A percentile compares a stretch with the other conserved stretches of the same genome.
phyloP scores from a whole-genome alignment of 2,888 invertebrate species.

The Platycheirus albimanus region DNA sequence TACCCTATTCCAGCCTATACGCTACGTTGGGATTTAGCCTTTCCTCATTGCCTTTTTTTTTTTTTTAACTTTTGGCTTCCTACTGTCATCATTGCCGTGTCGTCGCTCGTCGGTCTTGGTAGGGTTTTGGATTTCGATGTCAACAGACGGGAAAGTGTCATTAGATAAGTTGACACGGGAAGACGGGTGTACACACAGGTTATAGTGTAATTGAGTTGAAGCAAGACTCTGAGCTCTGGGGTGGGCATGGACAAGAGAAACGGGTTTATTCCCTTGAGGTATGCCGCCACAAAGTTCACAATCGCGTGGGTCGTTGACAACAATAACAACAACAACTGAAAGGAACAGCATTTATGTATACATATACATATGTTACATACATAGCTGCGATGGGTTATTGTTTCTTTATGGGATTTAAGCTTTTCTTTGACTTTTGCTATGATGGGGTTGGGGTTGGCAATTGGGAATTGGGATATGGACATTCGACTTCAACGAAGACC shows the following conservation, averaged over 20 bases:
- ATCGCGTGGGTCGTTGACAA: slow-evolving; percentile 52
- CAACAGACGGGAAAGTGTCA: slow-evolving; percentile 73
- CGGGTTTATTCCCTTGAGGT: slow-evolving; percentile 46
- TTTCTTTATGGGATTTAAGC: slow-evolving; percentile 70
- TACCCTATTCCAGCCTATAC: slow-evolving; percentile 21
- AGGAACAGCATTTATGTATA: too few relatives aligned
- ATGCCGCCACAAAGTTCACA: slow-evolving; percentile 64
- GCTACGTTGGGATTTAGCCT: slow-evolving; percentile 51
- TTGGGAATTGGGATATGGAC: neutral
- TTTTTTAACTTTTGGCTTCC: neutral
- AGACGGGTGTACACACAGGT: slow-evolving; percentile 53
- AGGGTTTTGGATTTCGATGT: slow-evolving; percentile 69
- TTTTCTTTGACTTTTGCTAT: slow-evolving; percentile 28
- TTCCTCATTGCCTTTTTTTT: slow-evolving; percentile 8
- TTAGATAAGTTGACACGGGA: slow-evolving; percentile 72
- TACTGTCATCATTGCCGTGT: slow-evolving; percentile 23
- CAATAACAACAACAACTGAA: neutral
- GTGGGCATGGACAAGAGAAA: neutral
- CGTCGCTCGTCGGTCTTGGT: too few relatives aligned
- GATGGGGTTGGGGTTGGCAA: too few relatives aligned
- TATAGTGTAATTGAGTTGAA: slow-evolving; percentile 72
- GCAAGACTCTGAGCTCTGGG: neutral
- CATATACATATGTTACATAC: too few relatives aligned
- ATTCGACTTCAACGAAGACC: neutral
- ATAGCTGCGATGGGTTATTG: slow-evolving; percentile 56